Evolutionary conservation across 1,140 invertebrate genomes (phyloP), one percentile per base, ranked within the genome.

Genomic region (Prorops nasuta): DNA sequence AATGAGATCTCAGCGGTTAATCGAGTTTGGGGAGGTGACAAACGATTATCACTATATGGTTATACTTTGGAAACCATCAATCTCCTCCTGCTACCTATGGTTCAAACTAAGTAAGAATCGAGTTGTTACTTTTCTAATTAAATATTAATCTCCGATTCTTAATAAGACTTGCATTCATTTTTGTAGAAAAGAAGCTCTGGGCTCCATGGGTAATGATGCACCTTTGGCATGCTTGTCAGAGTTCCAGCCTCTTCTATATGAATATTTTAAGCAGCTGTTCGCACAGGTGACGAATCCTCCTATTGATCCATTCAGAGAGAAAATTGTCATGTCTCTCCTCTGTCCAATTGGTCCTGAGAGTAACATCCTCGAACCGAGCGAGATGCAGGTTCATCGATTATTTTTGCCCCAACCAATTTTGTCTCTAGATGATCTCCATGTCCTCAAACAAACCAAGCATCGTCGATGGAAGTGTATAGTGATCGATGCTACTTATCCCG

Each of bases 221-320:
- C 96, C 97, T 0, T 74, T 99, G 47, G 96, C 97, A 6, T 98
- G 96, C 67, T 81, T 99, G 7, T 98, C 96, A 3, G 80, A 87
- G 60, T 98, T 94, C 78, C 92, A 96, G 68, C 97, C 97, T 1
- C 77, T 98, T 37, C 81, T 92, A 1, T 99, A 97, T 74, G 93
- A 96, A 58, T 99, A 99, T 72, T 99, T 99, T 78, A 98, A 99
- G 71, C 97, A 99, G 74, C 80, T 98, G n/a, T 99, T 99, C 79
- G 97, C 97, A 18, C 97, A 99, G 82, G 96, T 98, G 36, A 99
- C 97, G 52, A 99, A 99, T 81, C 97, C 97, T n/a, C 96, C 97
- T 3, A 98, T 99, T 57, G 97, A 99, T 84, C 97, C 97, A 31
- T 98, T 99, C 82, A 87, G 97, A 61, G 97, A 99, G 77, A 94